Base-by-base conservation (phyloP, 2,888 invertebrate genomes). In the Nomada fabriciana region DNA sequence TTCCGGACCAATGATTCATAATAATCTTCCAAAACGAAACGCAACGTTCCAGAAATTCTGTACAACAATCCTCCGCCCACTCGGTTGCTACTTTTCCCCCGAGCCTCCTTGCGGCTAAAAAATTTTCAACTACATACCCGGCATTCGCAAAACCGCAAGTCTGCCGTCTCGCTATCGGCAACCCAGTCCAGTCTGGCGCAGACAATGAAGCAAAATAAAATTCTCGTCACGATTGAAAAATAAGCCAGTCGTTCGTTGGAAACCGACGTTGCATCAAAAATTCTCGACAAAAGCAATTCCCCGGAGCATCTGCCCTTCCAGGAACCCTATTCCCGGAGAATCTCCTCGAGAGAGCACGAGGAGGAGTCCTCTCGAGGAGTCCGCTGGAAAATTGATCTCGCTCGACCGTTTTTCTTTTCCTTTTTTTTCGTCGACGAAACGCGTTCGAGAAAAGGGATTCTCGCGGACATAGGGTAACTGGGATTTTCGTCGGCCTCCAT, bases 401-500 rank as follows among this genome's bases (percentile, higher is more conserved):
- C 1, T 23, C 36, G 25, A 2, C 20, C 59, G 55, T 23, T 23
- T 25, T 2, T 63, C 60, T 78, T 83, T 59, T 61, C 64, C 70
- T 65, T n/a, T 43, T 52, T 57, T 57, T 23, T 69, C 42, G 29
- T 59, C 47, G 50, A 50, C 43, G 47, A 23, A 36, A 69, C n/a
- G n/a, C 47, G 64, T 74, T 79, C 73, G 68, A 57, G 68, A 72
- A 86, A 83, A 78, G 79, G 81, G 76, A 87, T 83, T 80, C 80
- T 57, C 53, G 80, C 69, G 71, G 82, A 64, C 79, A 67, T 7
- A 55, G 57, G 18, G 57, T 47, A 60, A 64, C 55, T 70, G 76
- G 73, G 88, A 88, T 85, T 88, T 80, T 80, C 83, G 76, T 80
- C 73, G 79, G 55, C 70, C 74, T 75, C 57, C 76, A 70, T 88